Base-by-base conservation (phyloP, 2,888 invertebrate genomes). In the Arrhopalites spinosus region DNA sequence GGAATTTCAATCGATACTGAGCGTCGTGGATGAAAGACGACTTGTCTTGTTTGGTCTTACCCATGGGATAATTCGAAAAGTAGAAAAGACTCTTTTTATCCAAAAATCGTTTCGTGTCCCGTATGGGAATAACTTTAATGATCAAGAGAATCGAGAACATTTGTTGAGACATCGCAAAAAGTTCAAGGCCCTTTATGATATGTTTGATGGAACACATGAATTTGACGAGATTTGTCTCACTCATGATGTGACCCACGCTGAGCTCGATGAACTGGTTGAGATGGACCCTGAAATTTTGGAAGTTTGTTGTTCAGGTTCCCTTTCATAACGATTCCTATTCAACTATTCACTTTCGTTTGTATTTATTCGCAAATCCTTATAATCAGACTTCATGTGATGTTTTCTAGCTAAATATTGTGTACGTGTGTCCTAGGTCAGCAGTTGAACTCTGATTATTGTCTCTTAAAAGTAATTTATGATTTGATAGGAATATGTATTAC, bases 161-260 rank as follows among this genome's bases (percentile, higher is more conserved):
- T 77, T 80, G 77, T 27, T 78, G n/a, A 79, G 78, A 69, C 74
- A 75, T 74, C 70, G 81, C 43, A 76, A 80, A 75, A 78, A 78
- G 75, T 74, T 81, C 78, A 67, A 81, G 82, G 25, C 83, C 3
- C 78, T 87, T 29, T 84, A 85, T 66, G 83, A 83, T 20, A 85
- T 92, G 83, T 93, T 95, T 84, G 93, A 92, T 63, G 96, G 96
- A 0, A 87, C 89, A 0, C 90, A 91, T 79, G 93, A 91, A 85
- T 89, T 92, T 75, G 96, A 97, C 86, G 94, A 96, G 86, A 95
- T 97, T 83, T 96, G 96, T 86, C 94, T 95, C 84, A 89, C 91
- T 76, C 92, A 93, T 13, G 91, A 91, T 20, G 88, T 93, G 61
- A 91, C 91, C 74, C 88, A 91, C 7, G 90, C 90, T 59, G 90